Evolutionary conservation across 2,888 invertebrate species (phyloP).

Genomic region (Cataglyphis rosenhaueri): DNA sequence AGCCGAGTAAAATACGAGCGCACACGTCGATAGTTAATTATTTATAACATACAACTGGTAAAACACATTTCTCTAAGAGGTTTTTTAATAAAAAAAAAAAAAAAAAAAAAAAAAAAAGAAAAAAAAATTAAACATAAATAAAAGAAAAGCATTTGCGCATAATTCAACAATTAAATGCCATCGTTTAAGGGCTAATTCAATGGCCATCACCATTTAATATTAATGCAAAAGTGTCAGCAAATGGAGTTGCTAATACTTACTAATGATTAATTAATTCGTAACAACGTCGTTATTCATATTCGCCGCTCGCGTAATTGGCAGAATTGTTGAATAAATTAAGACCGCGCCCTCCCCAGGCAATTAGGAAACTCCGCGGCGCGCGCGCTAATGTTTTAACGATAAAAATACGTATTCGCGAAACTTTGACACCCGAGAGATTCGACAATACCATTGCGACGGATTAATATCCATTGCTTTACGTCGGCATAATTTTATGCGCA

Average conservation of each 20-base stretch:
- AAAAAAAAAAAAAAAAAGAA: not conserved
- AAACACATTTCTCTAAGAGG: not conserved
- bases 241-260: slow-evolving; percentile 66
- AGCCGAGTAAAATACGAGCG: slow-evolving; percentile 21
- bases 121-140: not conserved
- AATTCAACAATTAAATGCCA: slow-evolving; percentile 43
- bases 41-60: slow-evolving; percentile 3
- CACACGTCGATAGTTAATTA: slow-evolving; percentile 11
- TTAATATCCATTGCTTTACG: slow-evolving; percentile 25
- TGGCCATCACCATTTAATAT: slow-evolving; percentile 35
- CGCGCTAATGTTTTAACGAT: slow-evolving; percentile 36
- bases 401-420: slow-evolving; percentile 44
- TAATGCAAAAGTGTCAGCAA: slow-evolving; percentile 45
- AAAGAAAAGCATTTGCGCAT: not conserved
- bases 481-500: slow-evolving; percentile 40
- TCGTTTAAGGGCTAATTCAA: slow-evolving; percentile 45
- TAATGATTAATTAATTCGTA: slow-evolving; percentile 68
- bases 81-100: not conserved
- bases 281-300: slow-evolving; percentile 60
- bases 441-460: slow-evolving; percentile 40
- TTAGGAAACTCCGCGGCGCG: slow-evolving; percentile 39
- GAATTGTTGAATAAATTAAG: slow-evolving; percentile 56
- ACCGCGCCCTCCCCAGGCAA: slow-evolving; percentile 50
- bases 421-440: slow-evolving; percentile 51
- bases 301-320: slow-evolving; percentile 52